A percentile compares a stretch with the other conserved stretches of the same genome.
phyloP scores from a whole-genome alignment of 2,888 invertebrate species.

The Latrodectus elegans region DNA sequence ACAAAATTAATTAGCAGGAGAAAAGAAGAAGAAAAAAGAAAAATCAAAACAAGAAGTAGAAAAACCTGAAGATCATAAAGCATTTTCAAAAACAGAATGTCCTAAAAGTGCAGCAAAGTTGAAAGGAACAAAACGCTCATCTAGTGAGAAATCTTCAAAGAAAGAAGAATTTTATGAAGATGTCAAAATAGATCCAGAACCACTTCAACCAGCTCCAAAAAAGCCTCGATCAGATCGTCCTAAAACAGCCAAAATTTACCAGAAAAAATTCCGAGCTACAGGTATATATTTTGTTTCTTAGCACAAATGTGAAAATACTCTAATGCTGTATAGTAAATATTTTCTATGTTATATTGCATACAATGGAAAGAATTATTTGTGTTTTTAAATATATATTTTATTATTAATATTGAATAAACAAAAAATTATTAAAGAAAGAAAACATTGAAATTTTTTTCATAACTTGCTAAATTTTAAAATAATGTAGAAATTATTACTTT shows the following conservation, averaged over 20 bases:
- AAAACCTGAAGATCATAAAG: background rate
- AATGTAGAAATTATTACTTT: too few species aligned
- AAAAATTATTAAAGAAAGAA: too few species aligned
- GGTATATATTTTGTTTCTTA: conserved; percentile 75
- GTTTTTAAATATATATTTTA: too few species aligned
- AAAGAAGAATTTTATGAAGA: conserved; percentile 59
- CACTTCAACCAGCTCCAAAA: conserved; percentile 74
- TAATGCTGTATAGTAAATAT: too few species aligned
- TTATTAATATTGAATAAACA: too few species aligned
- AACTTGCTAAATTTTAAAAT: too few species aligned
- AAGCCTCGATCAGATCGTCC: conserved; percentile 78
- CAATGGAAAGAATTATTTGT: too few species aligned
- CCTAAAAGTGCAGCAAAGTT: conserved; percentile 55
- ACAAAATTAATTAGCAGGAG: conserved; percentile 8
- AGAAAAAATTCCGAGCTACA: conserved; percentile 92
- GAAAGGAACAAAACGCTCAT: conserved; percentile 38
- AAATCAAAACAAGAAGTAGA: conserved; percentile 6
- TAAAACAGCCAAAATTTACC: conserved; percentile 92
- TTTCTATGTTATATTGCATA: too few species aligned
- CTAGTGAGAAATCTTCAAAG: conserved; percentile 46
- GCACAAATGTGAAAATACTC: background rate
- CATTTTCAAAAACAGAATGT: conserved; percentile 18
- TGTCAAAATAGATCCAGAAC: conserved; percentile 71
- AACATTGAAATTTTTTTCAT: too few species aligned
- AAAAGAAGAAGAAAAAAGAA: conserved; percentile 70